Evolutionary conservation across 2,113 vertebrate species (phyloP), one percentile per base, ranked within the genome.

Genomic region (Anoplopoma fimbria): DNA sequence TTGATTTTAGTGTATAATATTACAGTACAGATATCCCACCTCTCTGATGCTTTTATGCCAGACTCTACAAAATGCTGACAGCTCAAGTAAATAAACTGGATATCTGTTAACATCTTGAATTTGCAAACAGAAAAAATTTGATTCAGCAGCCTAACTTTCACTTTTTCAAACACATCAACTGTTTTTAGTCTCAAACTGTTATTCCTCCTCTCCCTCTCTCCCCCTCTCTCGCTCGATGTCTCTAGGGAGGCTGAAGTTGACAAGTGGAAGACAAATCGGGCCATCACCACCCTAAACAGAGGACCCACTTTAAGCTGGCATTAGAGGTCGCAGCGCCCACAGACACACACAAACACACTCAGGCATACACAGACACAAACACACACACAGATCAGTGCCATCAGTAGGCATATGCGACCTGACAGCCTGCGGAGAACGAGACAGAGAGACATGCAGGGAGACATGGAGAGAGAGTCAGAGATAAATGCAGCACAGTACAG

Each of bases 201-300:
- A 45, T 31, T 62, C 63, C 40, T 51, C 60, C 40, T 69, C 68
- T 9, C 55, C 34, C 7, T 67, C 38, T 60, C 49, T 33, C 25
- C 74, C 69, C 14, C 31, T 42, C 1, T 8, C 15, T 49, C 68
- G 14, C 4, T 69, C 3, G 0, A 13, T 58, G 53, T 82, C 75
- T 84, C 88, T 23, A 0, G 75, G 83, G 79, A 88, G 55, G 77
- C 71, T 29, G 63, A 71, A 47, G 84, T 84, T 91, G 90, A 91
- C 93, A 93, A 84, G 76, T 68, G 60, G 81, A 89, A 92, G 91
- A 91, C 89, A 92, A 90, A 94, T 91, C 69, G 60, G 69, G 71
- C 78, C 84, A 70, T 84, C 75, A 77, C 40, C 77, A 80, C 69
- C 82, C 36, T 72, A 85, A 91, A 85, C 17, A 29, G 76, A 87